Evolutionary conservation across 2,797 vertebrate species (phyloP).

Genomic region (Scleropages formosus): DNA sequence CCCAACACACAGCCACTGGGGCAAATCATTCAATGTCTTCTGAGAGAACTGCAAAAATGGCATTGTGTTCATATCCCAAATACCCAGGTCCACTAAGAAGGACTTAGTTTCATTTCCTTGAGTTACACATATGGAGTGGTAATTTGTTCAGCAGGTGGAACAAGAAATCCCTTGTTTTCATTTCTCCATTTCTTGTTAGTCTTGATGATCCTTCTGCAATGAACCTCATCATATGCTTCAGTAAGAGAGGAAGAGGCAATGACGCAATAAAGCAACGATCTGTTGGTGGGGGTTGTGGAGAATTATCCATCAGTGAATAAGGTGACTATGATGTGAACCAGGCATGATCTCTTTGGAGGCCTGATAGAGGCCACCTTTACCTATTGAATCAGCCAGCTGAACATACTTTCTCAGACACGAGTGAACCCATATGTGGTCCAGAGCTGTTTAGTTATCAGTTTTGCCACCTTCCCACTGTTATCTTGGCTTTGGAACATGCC

Average conservation of each 20-base stretch:
- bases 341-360: conserved; percentile 38
- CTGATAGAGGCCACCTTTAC: conserved; percentile 2
- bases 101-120: too few relatives aligned
- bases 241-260: background rate
- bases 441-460: conserved; percentile 55
- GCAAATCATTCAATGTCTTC: too few relatives aligned
- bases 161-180: too few relatives aligned
- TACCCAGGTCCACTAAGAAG: too few relatives aligned
- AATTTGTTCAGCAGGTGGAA: too few relatives aligned
- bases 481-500: conserved; percentile 48
- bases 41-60: too few relatives aligned
- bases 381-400: background rate
- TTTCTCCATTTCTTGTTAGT: background rate
- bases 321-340: conserved; percentile 40
- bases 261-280: background rate
- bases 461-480: conserved; percentile 43
- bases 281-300: conserved; percentile 17
- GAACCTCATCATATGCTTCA: background rate
- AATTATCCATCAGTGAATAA: conserved; percentile 57
- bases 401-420: conserved; percentile 15
- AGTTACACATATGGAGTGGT: too few relatives aligned
- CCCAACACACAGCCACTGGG: too few relatives aligned
- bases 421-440: conserved; percentile 64
- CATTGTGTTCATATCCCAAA: too few relatives aligned
- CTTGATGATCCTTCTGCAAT: background rate